Evolutionary conservation across 2,797 vertebrate genomes (phyloP).

Genomic region (Ceryle rudis): DNA sequence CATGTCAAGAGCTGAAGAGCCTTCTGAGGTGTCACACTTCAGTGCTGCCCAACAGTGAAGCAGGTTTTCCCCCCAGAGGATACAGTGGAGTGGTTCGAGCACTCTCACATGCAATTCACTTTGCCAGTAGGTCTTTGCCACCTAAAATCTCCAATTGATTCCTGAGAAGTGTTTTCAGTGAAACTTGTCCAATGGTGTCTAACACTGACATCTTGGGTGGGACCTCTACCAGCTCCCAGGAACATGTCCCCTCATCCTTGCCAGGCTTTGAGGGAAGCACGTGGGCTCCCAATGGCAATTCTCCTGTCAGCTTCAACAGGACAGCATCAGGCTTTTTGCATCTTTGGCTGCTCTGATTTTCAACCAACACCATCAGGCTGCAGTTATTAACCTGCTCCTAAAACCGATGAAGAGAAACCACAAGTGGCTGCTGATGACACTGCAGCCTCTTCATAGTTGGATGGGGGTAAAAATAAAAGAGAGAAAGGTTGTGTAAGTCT

Average conservation of each 20-base stretch:
- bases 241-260: not conserved
- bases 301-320: not conserved
- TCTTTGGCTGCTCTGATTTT: not conserved
- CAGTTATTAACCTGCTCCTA: rapidly evolving
- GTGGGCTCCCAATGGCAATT: not conserved
- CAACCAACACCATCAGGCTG: not conserved
- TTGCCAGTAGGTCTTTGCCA: not conserved
- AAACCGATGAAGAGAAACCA: not conserved
- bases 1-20: not conserved
- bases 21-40: not conserved
- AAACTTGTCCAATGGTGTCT: not conserved
- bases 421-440: rapidly evolving
- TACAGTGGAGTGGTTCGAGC: not conserved
- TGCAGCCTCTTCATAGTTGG: not conserved
- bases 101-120: not conserved
- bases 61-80: not conserved
- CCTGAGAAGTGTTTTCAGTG: not conserved
- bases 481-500: not conserved
- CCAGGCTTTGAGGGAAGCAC: not conserved
- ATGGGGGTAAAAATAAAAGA: not conserved
- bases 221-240: not conserved
- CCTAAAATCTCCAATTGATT: not conserved
- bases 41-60: not conserved
- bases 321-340: not conserved
- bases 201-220: no score